Evolutionary conservation across 2,888 invertebrate genomes (phyloP), one percentile per base, ranked within the genome.

Genomic region (Chaetogeoica ovagalla): DNA sequence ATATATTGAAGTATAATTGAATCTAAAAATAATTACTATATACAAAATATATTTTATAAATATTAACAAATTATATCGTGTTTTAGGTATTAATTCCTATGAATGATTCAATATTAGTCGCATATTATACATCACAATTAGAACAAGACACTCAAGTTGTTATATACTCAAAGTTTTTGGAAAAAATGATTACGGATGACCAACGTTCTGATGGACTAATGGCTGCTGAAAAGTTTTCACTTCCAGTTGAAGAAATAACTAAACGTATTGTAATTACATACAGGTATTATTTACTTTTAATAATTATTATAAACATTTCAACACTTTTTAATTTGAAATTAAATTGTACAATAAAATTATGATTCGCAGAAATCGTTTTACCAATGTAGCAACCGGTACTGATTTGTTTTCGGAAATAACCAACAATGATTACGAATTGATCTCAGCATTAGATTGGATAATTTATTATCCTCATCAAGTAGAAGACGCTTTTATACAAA

Each of bases 401-500:
- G 65, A 81, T 55, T 23, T 82, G 23, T 65, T 82, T 39, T 74
- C 83, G 3, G 89, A 89, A 82, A 88, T 93, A 23, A 92, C 91
- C 0, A 89, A 89, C 84, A 89, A 90, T 57, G 95, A 95, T 86
- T 87, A 90, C 81, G 89, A 89, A 82, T 93, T 93, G 86, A 92
- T 94, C 72, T 90, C 90, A 55, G 90, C 95, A 0, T 87, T 97
- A 3, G 96, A 97, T 86, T 97, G 96, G 95, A 87, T 97, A 13
- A 89, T 92, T 39, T 92, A 95, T 84, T 91, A 95, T 85, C 89
- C 90, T 19, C 88, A 90, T 70, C 96, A 96, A 86, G 87, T 92
- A 63, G 89, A 91, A 60, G 96, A 96, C 87, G 92, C 94, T 15
- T 85, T 97, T 37, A 91, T 91, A 89, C 92, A 97, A 85, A 91